Conservation (phyloP, 2,888 invertebrate species). For the Synergus umbraculus region DNA sequence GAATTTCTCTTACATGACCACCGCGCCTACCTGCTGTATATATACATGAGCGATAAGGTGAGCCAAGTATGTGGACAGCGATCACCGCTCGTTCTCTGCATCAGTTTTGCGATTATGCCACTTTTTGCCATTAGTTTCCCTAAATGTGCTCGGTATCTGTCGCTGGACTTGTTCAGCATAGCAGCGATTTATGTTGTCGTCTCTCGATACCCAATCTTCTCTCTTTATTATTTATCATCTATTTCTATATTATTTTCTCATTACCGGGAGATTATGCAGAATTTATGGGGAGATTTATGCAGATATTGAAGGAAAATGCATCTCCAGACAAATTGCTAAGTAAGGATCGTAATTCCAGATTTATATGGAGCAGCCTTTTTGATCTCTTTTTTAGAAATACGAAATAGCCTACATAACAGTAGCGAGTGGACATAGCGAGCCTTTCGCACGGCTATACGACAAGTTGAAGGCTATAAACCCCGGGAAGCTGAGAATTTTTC, state of each 20-base stretch:
- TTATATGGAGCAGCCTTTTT: background rate
- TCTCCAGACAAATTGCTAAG: background rate
- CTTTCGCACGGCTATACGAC: slow-evolving; percentile 59
- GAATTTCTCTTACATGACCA: slow-evolving; percentile 64
- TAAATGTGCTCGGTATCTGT: slow-evolving; percentile 62
- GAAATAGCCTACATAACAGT: slow-evolving; percentile 42
- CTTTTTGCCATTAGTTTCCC: slow-evolving; percentile 71
- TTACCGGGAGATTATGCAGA: too few species aligned
- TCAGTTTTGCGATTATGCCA: slow-evolving; percentile 67
- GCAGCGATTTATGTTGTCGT: slow-evolving; percentile 52
- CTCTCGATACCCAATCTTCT: slow-evolving; percentile 6
- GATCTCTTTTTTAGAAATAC: background rate
- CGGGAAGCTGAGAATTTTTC: slow-evolving; percentile 64
- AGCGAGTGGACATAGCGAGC: slow-evolving; percentile 50
- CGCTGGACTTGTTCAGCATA: slow-evolving; percentile 54
- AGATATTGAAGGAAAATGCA: background rate
- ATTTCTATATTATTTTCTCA: background rate
- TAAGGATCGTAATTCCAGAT: background rate
- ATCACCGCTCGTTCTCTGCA: slow-evolving; percentile 45
- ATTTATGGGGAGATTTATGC: too few species aligned
- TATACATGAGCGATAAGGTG: slow-evolving; percentile 68
- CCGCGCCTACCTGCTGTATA: slow-evolving; percentile 67
- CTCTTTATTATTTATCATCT: background rate
- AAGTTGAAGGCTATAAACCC: slow-evolving; percentile 65
- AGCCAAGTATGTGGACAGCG: slow-evolving; percentile 50